A percentile compares a stretch with the other conserved stretches of the same genome.
Evolutionary conservation across 2,113 vertebrate genomes (phyloP).

Genomic region (Aphelocoma coerulescens): DNA sequence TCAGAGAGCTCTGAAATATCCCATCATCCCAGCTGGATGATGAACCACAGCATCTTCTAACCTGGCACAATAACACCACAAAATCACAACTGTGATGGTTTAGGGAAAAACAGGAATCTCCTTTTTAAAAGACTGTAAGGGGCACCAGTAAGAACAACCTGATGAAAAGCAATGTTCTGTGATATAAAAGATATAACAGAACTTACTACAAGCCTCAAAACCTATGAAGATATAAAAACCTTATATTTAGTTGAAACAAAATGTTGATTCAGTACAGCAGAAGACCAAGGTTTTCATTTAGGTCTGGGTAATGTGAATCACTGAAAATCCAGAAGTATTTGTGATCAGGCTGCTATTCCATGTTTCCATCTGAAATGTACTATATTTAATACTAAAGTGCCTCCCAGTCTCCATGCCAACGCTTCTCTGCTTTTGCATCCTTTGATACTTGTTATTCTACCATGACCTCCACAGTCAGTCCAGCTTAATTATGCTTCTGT

Average conservation of each 20-base stretch:
- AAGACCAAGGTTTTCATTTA: not conserved
- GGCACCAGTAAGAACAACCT: not conserved
- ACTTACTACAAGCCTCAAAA: not conserved
- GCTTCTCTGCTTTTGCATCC: conserved; percentile 19
- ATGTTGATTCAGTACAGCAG: not conserved
- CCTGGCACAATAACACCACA: not conserved
- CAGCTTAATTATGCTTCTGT: conserved; percentile 31
- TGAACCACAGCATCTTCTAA: not conserved
- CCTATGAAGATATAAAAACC: not conserved
- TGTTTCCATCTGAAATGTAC: not conserved
- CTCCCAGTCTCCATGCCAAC: conserved; percentile 43
- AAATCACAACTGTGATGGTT: not conserved
- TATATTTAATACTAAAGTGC: conserved; percentile 29
- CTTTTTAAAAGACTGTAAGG: not conserved
- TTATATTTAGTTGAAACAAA: not conserved
- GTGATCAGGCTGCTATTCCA: not conserved
- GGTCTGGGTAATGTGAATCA: not conserved
- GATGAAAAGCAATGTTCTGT: not conserved
- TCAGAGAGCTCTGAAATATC: not conserved
- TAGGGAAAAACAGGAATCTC: not conserved
- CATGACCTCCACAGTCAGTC: conserved; percentile 7
- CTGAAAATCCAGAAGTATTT: not conserved
- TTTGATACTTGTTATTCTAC: conserved; percentile 39
- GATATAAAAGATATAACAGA: not conserved
- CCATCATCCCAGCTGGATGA: not conserved